Base-by-base conservation (phyloP, 2,797 vertebrate species). In the Muraenolepis orangiensis region DNA sequence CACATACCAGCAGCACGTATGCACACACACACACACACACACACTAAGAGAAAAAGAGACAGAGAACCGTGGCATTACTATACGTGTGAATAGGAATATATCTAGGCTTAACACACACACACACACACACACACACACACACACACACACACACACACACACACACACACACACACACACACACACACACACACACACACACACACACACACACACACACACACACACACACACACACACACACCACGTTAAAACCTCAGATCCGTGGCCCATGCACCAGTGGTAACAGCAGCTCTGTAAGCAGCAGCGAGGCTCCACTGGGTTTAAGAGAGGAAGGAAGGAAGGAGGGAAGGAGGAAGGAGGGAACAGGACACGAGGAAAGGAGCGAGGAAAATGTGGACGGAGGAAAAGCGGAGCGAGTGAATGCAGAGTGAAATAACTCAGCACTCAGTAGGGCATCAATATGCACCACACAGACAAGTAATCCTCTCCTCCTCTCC, bases 131-230 rank as follows among this genome's bases (percentile, higher is more conserved):
- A 29, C 68, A 36, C 34, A 40, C 13, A 64, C 16, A 26, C 18
- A 76, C 71, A 72, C 12, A 61, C 61, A 67, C 29, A 51, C 42
- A 51, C 20, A 8, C 51, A 61, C 57, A 61, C 57, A 57, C 20
- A 57, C 51, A 20, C 16, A 61, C 6, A 11, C n/a, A 23, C 1
- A 61, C 38, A 40, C 6, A 40, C 38, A 40, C 38, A 7, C n/a
- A 61, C 8, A 26, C n/a, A 11, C 57, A 40, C 13, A 64, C 16
- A 26, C 18, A 76, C 71, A 72, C 12, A 61, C 61, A 67, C 29
- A 51, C 42, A 51, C 20, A 8, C 51, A 61, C 57, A 61, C 57
- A 57, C 20, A 57, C 51, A 20, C 16, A 61, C 6, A 11, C n/a
- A 23, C 1, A 61, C 38, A 40, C 6, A 40, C 38, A 40, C 38